Conservation (phyloP, 2,113 vertebrate genomes). For the Centropristis striata region DNA sequence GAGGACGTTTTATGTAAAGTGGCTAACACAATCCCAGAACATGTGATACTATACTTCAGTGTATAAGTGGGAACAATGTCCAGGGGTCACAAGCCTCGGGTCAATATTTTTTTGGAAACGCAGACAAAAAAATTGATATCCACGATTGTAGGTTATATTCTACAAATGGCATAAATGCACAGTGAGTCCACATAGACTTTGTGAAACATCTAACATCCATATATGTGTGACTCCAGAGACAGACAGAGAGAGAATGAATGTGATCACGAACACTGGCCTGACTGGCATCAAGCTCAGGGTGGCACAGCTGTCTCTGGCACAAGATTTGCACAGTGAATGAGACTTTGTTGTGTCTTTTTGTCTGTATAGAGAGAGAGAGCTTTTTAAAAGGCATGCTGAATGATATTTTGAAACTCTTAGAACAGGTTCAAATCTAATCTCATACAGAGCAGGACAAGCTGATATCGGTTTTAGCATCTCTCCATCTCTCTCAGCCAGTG, state of each 20-base stretch:
- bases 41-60: not conserved
- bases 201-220: not conserved
- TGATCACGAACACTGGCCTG: conserved; percentile 31
- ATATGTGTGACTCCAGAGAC: conserved; percentile 6
- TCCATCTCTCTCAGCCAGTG: not conserved
- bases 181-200: not conserved
- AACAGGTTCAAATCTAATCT: conserved; percentile 14
- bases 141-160: not conserved
- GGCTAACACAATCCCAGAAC: conserved; percentile 6
- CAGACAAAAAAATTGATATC: not conserved
- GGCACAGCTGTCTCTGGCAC: conserved; percentile 57
- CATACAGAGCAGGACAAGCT: not conserved
- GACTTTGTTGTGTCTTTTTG: conserved; percentile 15
- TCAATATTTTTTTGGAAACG: not conserved
- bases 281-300: conserved; percentile 46
- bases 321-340: conserved; percentile 36
- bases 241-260: conserved; percentile 12
- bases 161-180: no score
- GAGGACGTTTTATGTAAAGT: conserved; percentile 27
- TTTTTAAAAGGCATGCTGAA: not conserved
- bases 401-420: conserved; percentile 1
- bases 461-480: conserved; percentile 28
- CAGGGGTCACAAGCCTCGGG: not conserved
- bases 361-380: not conserved
- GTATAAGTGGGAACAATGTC: not conserved